Evolutionary conservation across 2,888 invertebrate genomes (phyloP).

Genomic region (Drosophila demipolita): DNA sequence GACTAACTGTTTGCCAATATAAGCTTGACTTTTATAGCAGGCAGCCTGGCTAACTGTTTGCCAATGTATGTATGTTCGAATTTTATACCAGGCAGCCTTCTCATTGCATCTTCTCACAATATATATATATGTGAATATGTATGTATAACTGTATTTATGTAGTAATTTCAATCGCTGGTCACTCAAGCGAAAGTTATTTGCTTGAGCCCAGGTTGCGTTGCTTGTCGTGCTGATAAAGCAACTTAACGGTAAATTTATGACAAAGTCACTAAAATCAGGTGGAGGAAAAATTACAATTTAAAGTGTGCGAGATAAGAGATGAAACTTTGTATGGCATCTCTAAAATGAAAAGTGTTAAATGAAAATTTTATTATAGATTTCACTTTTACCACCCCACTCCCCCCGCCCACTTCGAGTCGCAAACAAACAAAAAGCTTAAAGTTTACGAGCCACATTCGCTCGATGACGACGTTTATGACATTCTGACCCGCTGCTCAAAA

Average conservation of each 20-base stretch:
- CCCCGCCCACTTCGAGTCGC: background rate
- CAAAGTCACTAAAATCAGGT: conserved; percentile 55
- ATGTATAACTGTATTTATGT: background rate
- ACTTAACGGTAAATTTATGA: conserved; percentile 69
- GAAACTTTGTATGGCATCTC: conserved; percentile 37
- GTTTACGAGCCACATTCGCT: conserved; percentile 61
- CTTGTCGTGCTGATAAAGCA: conserved; percentile 55
- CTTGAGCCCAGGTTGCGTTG: conserved; percentile 9
- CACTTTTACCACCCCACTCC: conserved; percentile 42
- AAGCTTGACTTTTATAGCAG: conserved; percentile 17
- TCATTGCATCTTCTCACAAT: background rate
- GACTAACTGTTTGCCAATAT: background rate
- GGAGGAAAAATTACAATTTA: conserved; percentile 51
- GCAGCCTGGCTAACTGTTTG: background rate
- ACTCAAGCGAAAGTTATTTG: conserved; percentile 55
- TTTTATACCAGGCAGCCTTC: background rate
- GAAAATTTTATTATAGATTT: conserved; percentile 72
- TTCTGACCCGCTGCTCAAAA: conserved; percentile 51
- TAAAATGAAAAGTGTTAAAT: conserved; percentile 52
- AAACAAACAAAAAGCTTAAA: conserved; percentile 32
- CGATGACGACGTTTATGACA: conserved; percentile 68
- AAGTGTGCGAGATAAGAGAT: conserved; percentile 58
- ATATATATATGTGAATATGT: background rate
- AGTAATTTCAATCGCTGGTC: conserved; percentile 23
- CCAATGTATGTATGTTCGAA: background rate